Conservation (phyloP, 2,888 invertebrate species). For the Cheilosia scutellata region DNA sequence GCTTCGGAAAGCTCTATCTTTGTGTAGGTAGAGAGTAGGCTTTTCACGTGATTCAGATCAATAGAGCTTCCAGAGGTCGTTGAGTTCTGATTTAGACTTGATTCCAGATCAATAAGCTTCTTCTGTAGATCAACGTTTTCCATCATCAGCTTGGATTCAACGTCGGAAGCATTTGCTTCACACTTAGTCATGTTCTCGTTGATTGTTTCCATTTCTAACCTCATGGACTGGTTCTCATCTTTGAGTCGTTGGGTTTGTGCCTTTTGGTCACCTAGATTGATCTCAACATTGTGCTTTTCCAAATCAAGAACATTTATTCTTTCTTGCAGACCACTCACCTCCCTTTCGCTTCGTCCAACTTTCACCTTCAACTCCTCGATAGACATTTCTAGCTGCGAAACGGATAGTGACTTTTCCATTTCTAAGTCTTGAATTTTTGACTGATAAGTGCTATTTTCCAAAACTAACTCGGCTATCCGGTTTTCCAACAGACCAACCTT, state of each 20-base stretch:
- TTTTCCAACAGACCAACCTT: conserved; percentile 81
- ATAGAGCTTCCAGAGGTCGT: conserved; percentile 34
- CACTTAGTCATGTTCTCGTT: conserved; percentile 76
- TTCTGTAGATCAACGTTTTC: conserved; percentile 78
- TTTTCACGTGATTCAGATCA: conserved; percentile 78
- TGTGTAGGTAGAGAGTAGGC: conserved; percentile 78
- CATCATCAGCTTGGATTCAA: conserved; percentile 77
- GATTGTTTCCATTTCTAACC: conserved; percentile 80
- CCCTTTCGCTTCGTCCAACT: conserved; percentile 76
- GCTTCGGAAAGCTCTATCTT: conserved; percentile 76
- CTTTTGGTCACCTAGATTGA: conserved; percentile 29
- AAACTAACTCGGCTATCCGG: conserved; percentile 78
- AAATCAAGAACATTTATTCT: conserved; percentile 74
- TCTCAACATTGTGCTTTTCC: conserved; percentile 69
- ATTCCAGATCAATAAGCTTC: conserved; percentile 82
- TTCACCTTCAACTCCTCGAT: conserved; percentile 77
- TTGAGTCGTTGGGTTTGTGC: conserved; percentile 76
- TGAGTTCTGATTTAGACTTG: conserved; percentile 65
- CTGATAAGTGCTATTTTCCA: conserved; percentile 79
- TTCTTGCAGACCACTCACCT: conserved; percentile 72
- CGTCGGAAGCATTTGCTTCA: conserved; percentile 77
- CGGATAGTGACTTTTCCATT: conserved; percentile 80
- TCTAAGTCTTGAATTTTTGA: conserved; percentile 80
- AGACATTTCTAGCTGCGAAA: conserved; percentile 79
- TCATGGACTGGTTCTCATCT: conserved; percentile 80